Evolutionary conservation across 2,888 invertebrate genomes (phyloP).

Genomic region (Cheilosia urbana): DNA sequence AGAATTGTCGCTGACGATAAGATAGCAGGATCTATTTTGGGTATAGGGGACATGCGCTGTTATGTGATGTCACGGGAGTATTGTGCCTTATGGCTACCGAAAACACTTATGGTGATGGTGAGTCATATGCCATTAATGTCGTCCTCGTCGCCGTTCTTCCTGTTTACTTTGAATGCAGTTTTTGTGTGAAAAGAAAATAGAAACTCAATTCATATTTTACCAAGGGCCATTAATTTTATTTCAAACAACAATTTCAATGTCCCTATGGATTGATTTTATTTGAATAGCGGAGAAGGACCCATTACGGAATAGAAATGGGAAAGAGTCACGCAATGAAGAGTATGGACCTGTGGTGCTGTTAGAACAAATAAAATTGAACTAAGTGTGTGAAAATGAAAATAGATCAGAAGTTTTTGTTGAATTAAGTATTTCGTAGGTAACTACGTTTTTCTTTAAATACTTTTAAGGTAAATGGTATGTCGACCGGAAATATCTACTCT

Average conservation of each 20-base stretch:
- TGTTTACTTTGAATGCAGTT: conserved; percentile 55
- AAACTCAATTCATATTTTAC: conserved; percentile 27
- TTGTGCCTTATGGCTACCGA: conserved; percentile 71
- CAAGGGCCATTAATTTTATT: conserved; percentile 43
- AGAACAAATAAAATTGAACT: background rate
- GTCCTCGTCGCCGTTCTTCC: conserved; percentile 53
- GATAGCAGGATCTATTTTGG: conserved; percentile 48
- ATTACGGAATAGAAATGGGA: background rate
- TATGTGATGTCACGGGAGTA: conserved; percentile 58
- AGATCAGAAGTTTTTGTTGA: no score
- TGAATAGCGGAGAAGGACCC: conserved; percentile 18
- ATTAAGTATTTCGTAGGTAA: no score
- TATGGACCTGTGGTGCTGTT: background rate
- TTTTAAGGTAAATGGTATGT: no score
- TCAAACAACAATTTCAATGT: background rate
- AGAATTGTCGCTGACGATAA: conserved; percentile 57
- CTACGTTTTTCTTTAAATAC: no score
- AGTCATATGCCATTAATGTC: conserved; percentile 67
- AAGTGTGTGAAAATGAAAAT: background rate
- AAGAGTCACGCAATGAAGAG: background rate
- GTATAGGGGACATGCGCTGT: conserved; percentile 48
- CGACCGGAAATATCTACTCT: no score
- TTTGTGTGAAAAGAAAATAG: conserved; percentile 69
- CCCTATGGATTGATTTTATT: conserved; percentile 25
- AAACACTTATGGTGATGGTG: conserved; percentile 59